phyloP scores from a whole-genome alignment of 2,888 invertebrate species.

The Syrphus vitripennis region DNA sequence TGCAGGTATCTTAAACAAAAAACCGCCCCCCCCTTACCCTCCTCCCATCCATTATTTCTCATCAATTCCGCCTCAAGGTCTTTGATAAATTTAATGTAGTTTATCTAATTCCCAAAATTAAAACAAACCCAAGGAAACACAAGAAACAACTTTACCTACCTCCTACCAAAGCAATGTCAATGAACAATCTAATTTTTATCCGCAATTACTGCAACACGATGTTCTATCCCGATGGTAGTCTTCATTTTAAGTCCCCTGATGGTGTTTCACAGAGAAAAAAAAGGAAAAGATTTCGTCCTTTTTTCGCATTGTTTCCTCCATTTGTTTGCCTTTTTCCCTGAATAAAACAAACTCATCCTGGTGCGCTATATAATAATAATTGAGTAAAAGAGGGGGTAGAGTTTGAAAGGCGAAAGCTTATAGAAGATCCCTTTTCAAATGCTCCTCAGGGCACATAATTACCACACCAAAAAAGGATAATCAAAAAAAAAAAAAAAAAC shows the following conservation, averaged over 20 bases:
- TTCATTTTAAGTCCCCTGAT: background rate
- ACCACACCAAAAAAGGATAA: conserved; percentile 58
- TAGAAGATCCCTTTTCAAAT: conserved; percentile 13
- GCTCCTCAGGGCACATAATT: conserved; percentile 56
- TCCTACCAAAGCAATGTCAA: background rate
- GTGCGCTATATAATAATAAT: background rate
- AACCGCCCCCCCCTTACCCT: background rate
- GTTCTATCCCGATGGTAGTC: background rate
- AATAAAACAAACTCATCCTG: conserved; percentile 15
- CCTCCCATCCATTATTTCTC: background rate
- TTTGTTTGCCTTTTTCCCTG: background rate
- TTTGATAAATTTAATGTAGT: background rate
- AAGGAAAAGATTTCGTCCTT: background rate
- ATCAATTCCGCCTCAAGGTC: background rate
- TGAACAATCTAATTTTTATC: conserved; percentile 20
- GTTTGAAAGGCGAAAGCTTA: conserved; percentile 7
- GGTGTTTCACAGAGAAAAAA: background rate
- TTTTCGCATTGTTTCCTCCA: conserved; percentile 6
- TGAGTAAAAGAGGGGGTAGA: background rate
- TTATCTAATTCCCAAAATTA: conserved; percentile 5
- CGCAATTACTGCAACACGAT: conserved; percentile 15
- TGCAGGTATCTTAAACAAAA: background rate
- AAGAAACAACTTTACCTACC: too few relatives aligned
- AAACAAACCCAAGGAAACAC: background rate
- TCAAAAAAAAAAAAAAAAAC: conserved; percentile 19